Conservation (phyloP, 2,113 vertebrate genomes). For the Enhydra lutris region DNA sequence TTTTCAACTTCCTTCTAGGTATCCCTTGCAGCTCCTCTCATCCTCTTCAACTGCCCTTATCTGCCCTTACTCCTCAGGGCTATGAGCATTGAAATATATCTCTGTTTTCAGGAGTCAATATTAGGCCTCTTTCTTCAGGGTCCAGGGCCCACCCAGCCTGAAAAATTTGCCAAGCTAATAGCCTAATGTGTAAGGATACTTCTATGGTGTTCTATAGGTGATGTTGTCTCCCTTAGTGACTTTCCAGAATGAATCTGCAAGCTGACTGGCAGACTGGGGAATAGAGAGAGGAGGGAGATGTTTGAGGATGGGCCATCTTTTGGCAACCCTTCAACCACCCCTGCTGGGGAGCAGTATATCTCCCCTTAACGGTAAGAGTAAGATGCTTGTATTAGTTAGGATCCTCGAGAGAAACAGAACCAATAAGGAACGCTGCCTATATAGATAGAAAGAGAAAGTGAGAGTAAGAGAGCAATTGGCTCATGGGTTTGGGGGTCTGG, state of each 20-base stretch:
- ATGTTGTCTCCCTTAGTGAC: background rate
- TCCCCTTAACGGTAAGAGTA: background rate
- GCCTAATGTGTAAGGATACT: background rate
- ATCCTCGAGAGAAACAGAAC: background rate
- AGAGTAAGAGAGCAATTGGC: background rate
- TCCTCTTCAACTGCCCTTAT: background rate
- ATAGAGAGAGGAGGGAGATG: background rate
- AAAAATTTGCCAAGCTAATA: background rate
- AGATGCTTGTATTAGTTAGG: background rate
- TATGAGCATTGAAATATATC: background rate
- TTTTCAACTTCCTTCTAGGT: background rate
- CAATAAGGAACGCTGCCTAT: background rate
- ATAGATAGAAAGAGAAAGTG: background rate
- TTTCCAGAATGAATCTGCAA: background rate
- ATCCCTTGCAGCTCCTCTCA: background rate
- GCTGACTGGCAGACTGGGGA: background rate
- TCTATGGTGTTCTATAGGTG: background rate
- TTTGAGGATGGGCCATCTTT: background rate
- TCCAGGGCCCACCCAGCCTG: background rate
- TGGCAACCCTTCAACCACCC: background rate
- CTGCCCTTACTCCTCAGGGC: background rate
- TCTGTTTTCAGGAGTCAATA: background rate
- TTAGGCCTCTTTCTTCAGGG: background rate
- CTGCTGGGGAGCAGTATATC: background rate
- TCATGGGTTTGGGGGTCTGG: background rate